Conservation (phyloP, 1,140 invertebrate genomes). For the Bombus ignitus region DNA sequence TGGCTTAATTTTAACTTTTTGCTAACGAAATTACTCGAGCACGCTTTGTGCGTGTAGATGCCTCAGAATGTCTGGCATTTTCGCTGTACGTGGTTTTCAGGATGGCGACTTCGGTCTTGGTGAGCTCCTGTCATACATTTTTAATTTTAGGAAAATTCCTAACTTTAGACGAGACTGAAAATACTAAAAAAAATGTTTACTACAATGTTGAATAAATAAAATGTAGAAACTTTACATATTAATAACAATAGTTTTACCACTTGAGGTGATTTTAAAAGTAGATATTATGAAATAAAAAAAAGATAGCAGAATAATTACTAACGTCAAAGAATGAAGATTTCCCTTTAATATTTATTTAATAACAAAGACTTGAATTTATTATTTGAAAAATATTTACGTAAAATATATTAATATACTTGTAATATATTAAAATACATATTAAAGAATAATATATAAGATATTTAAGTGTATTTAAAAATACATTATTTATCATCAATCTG, state of each 20-base stretch:
- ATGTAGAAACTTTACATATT: too few relatives aligned
- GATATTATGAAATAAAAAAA: too few relatives aligned
- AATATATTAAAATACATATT: too few relatives aligned
- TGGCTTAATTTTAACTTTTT: constrained; percentile 27
- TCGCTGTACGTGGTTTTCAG: not conserved
- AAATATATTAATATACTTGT: too few relatives aligned
- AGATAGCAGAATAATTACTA: too few relatives aligned
- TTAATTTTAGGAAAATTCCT: not conserved
- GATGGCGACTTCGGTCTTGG: not conserved
- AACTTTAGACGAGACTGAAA: not conserved
- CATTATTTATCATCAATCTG: not conserved
- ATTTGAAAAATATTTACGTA: too few relatives aligned
- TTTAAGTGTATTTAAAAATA: not conserved
- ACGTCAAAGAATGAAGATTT: too few relatives aligned
- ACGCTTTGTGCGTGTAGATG: not conserved
- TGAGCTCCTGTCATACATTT: not conserved
- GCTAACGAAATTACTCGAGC: not conserved
- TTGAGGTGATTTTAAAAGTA: too few relatives aligned
- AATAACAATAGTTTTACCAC: too few relatives aligned
- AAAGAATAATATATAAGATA: too few relatives aligned
- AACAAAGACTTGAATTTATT: too few relatives aligned
- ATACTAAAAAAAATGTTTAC: not conserved
- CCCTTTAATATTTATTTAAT: too few relatives aligned
- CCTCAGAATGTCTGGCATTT: not conserved
- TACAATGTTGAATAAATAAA: not conserved